Base-by-base conservation (phyloP, 2,888 invertebrate genomes). In the Euproctis similis region DNA sequence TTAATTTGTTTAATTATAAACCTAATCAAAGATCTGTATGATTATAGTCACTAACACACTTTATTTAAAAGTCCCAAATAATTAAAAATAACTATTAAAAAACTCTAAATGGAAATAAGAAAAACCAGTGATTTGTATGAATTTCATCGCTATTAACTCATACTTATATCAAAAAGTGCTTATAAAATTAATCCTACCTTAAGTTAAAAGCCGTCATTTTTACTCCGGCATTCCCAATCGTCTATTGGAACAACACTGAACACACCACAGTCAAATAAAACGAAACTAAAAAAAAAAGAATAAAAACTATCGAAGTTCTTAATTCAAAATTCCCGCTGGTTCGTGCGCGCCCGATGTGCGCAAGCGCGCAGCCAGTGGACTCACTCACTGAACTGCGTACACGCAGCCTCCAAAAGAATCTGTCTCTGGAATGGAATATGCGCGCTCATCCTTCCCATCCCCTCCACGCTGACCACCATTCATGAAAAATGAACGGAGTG, bases 401-500 rank as follows among this genome's bases (percentile, higher is more conserved):
- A 38, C 59, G 49, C 61, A 66, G 73, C 69, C 69, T 72, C 70
- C 64, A 53, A 38, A 60, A 24, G 47, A 48, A 46, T 50, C 40
- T 53, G 47, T 63, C 31, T 34, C 39, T 42, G 48, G 30, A 42
- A 39, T 42, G 48, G 30, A 42, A 31, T 24, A 37, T 41, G 63
- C 68, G 50, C 49, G 62, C 63, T 60, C 64, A 62, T 62, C 68
- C 57, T 51, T 44, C 24, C 45, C 49, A 40, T 60, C 77, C 69
- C 77, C 77, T 60, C 81, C 76, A 69, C 59, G 42, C 27, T 26
- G 39, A 8, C 4, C 34, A 42, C 53, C 73, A 80, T 80, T 78
- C 76, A 80, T 80, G 72, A 78, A 77, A 73, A 42, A 51, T 76
- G 63, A 76, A 73, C 76, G 68, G 50, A 37, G 36, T 34, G 42